phyloP scores from a whole-genome alignment of 1,140 invertebrate genomes.

The Plodia interpunctella region DNA sequence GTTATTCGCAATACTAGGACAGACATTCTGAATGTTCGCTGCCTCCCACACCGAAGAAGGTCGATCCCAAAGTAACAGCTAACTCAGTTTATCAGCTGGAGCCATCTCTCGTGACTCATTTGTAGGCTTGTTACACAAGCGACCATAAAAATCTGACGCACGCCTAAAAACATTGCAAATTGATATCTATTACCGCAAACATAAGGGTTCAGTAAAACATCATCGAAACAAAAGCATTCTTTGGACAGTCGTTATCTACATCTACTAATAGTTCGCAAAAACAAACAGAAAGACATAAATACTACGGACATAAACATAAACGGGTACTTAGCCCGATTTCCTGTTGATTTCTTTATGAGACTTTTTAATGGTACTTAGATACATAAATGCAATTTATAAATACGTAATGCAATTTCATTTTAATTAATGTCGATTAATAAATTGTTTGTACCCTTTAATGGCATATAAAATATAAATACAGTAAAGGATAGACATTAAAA shows the following conservation, averaged over 20 bases:
- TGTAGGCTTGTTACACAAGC: slow-evolving; percentile 14
- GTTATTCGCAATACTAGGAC: too few species aligned
- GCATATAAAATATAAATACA: too few species aligned
- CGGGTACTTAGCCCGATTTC: not conserved
- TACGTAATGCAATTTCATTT: too few species aligned
- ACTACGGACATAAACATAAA: not conserved
- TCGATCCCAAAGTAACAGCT: too few species aligned
- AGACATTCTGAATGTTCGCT: too few species aligned
- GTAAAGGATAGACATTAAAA: too few species aligned
- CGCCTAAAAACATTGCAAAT: not conserved
- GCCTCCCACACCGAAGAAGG: not conserved
- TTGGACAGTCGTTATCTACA: not conserved
- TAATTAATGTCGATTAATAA: too few species aligned
- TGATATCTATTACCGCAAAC: not conserved
- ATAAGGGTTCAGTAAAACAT: not conserved
- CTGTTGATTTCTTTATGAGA: not conserved
- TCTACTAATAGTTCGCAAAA: slow-evolving; percentile 2
- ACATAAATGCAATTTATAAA: too few species aligned
- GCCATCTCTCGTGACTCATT: slow-evolving; percentile 4
- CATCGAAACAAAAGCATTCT: not conserved
- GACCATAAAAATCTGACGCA: slow-evolving; percentile 3
- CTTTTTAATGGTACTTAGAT: not conserved
- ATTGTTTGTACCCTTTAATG: too few species aligned
- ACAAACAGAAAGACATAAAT: not conserved
- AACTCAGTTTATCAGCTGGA: not conserved